Evolutionary conservation across 2,888 invertebrate genomes (phyloP).

Genomic region (Epinotia bilunana): DNA sequence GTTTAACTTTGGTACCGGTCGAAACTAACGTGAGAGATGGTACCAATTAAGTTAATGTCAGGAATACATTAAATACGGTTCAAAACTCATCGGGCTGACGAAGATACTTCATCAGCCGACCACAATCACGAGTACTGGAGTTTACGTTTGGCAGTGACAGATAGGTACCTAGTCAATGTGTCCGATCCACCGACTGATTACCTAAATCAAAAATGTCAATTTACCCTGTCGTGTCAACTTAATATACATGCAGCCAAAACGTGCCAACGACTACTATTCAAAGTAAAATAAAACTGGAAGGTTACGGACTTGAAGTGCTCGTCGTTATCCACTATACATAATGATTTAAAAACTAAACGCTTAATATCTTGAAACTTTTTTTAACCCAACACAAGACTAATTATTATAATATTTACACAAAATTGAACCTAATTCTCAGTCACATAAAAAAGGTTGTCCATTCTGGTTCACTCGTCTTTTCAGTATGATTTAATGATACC

Average conservation of each 20-base stretch:
- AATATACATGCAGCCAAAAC: slow-evolving; percentile 45
- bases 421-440: slow-evolving; percentile 82
- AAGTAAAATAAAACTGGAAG: slow-evolving; percentile 9
- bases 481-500: slow-evolving; percentile 24
- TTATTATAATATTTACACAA: slow-evolving; percentile 74
- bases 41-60: slow-evolving; percentile 3
- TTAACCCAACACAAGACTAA: slow-evolving; percentile 59
- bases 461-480: slow-evolving; percentile 38
- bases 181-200: slow-evolving; percentile 26
- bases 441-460: slow-evolving; percentile 72
- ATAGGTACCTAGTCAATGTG: slow-evolving; percentile 23
- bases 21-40: slow-evolving; percentile 17
- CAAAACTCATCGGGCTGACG: slow-evolving; percentile 1
- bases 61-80: slow-evolving; percentile 15
- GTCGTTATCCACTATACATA: slow-evolving; percentile 35
- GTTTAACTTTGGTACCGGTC: slow-evolving; percentile 25
- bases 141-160: slow-evolving; percentile 37
- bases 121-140: slow-evolving; percentile 11
- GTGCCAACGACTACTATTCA: slow-evolving; percentile 11
- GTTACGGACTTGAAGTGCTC: slow-evolving; percentile 27
- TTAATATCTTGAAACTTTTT: slow-evolving; percentile 54
- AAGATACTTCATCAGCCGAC: slow-evolving; percentile 17
- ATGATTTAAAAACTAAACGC: slow-evolving; percentile 48
- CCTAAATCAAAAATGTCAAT: slow-evolving; percentile 58
- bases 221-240: slow-evolving; percentile 70